phyloP scores from a whole-genome alignment of 2,113 vertebrate species.

The Chionodraco myersi region DNA sequence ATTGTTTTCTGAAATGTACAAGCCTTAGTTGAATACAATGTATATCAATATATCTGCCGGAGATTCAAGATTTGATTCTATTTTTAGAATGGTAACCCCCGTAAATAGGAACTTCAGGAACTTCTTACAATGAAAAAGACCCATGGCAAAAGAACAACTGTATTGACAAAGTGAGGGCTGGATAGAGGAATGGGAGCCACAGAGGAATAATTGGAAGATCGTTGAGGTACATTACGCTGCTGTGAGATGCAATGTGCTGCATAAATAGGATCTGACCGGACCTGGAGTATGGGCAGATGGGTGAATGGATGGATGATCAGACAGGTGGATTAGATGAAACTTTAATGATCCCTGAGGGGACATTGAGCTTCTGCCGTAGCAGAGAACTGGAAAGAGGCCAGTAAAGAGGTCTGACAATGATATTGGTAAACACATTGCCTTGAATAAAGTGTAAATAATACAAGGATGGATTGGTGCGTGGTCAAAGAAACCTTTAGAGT shows the following conservation, averaged over 20 bases:
- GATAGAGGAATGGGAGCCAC: background rate
- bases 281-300: slow-evolving; percentile 50
- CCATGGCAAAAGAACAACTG: background rate
- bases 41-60: no score
- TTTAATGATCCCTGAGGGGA: slow-evolving; percentile 60
- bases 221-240: slow-evolving; percentile 14
- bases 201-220: background rate
- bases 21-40: no score
- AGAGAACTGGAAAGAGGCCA: slow-evolving; percentile 15
- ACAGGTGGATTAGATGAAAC: slow-evolving; percentile 66
- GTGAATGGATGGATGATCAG: slow-evolving; percentile 38
- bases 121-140: background rate
- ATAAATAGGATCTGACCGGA: slow-evolving; percentile 37
- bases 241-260: slow-evolving; percentile 25
- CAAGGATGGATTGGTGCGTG: background rate
- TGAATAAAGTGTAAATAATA: slow-evolving; percentile 10
- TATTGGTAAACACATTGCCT: slow-evolving; percentile 12
- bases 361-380: slow-evolving; percentile 35
- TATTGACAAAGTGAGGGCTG: background rate
- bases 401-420: background rate
- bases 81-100: background rate
- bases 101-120: background rate
- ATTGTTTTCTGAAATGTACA: no score
- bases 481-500: background rate
- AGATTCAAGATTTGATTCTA: background rate